Percentiles rank a stretch among this genome's conserved stretches.
Evolutionary conservation across 2,797 vertebrate species (phyloP).

Genomic region (Sebastes variabilis): DNA sequence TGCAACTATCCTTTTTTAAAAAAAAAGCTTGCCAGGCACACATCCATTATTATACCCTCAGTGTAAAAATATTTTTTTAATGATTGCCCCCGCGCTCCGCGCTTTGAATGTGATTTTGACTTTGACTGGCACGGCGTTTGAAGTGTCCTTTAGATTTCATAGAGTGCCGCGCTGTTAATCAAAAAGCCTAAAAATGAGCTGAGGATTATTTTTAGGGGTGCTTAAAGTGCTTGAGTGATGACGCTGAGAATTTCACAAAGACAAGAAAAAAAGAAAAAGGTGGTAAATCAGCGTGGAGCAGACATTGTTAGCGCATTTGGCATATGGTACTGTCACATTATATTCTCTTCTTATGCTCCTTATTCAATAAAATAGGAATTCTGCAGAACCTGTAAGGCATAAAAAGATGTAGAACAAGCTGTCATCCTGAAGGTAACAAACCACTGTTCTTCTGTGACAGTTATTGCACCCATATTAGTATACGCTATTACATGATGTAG

Average conservation of each 20-base stretch:
- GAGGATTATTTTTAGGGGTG: constrained; percentile 40
- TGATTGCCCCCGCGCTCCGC: constrained; percentile 6
- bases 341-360: not conserved
- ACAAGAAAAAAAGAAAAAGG: not conserved
- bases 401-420: not conserved
- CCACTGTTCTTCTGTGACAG: not conserved
- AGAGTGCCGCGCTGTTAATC: constrained; percentile 22
- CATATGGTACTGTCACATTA: constrained; percentile 11
- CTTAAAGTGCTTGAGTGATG: constrained; percentile 21
- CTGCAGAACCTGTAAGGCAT: not conserved
- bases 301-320: constrained; percentile 29
- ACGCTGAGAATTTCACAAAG: constrained; percentile 6
- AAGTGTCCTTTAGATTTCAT: constrained; percentile 47
- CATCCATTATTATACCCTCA: constrained; percentile 3
- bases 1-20: not conserved
- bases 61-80: constrained; percentile 30
- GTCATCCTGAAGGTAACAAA: constrained; percentile 3
- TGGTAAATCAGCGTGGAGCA: constrained; percentile 24
- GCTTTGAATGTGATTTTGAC: constrained; percentile 34
- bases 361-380: constrained; percentile 12
- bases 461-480: not conserved
- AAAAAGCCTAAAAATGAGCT: constrained; percentile 32
- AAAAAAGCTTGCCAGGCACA: constrained; percentile 21
- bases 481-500: not conserved
- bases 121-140: constrained; percentile 37